These are phyloP conservation scores for Phorcus lineatus DNA, from an alignment of 2,888 invertebrate genomes.

Conservation along the genomic window DNA sequence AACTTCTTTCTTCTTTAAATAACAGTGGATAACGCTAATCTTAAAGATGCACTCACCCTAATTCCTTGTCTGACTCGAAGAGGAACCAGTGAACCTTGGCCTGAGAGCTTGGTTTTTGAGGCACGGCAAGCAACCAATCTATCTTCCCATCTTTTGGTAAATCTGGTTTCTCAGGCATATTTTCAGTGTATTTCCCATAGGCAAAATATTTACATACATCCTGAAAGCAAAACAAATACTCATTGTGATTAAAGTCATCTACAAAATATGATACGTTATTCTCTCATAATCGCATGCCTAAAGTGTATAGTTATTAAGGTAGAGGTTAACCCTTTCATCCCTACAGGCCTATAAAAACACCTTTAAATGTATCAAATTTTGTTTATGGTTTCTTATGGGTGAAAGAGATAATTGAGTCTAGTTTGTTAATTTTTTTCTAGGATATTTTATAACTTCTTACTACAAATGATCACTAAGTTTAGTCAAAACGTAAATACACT, in stretches of 20 bases:
- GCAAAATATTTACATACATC: conserved; percentile 64
- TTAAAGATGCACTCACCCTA: conserved; percentile 80
- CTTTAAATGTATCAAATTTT: too few relatives aligned
- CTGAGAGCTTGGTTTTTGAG: conserved; percentile 80
- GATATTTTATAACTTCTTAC: too few relatives aligned
- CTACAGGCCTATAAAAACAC: too few relatives aligned
- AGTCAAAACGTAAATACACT: too few relatives aligned
- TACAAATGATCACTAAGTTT: too few relatives aligned
- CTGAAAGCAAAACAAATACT: conserved; percentile 33
- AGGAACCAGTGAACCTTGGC: conserved; percentile 88
- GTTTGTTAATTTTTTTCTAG: too few relatives aligned
- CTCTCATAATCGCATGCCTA: background rate
- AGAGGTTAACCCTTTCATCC: too few relatives aligned
- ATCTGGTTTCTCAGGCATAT: conserved; percentile 85
- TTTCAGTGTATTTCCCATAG: conserved; percentile 87
- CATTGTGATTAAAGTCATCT: background rate
- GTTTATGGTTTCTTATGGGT: too few relatives aligned
- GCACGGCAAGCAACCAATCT: conserved; percentile 86
- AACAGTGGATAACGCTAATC: too few relatives aligned
- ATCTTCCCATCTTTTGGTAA: conserved; percentile 83
- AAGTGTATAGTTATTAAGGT: too few relatives aligned
- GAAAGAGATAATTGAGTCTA: too few relatives aligned
- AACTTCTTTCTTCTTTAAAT: too few relatives aligned
- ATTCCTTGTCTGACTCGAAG: conserved; percentile 85
- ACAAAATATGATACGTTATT: background rate